Percentiles rank a stretch among this genome's conserved stretches.
Evolutionary conservation across 2,113 vertebrate genomes (phyloP).

Genomic region (Coturnix japonica): DNA sequence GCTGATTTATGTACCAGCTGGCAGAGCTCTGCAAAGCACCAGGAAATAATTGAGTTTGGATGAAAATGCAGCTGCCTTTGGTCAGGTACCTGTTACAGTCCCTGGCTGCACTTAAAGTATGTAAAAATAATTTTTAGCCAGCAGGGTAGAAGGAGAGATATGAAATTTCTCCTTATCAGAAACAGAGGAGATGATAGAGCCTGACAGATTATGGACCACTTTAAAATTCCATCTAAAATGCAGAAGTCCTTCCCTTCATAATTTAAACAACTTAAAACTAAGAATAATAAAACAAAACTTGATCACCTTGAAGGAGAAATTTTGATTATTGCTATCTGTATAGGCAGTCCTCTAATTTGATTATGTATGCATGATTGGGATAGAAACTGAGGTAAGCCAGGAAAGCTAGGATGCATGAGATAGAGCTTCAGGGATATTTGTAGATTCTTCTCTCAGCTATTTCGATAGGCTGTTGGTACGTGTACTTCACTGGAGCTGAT

Average conservation of each 20-base stretch:
- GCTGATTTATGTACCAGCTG: neutral
- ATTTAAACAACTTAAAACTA: neutral
- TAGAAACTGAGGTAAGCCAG: neutral
- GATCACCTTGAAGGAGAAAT: neutral
- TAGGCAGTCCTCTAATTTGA: neutral
- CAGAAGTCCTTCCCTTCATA: neutral
- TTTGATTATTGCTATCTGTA: neutral
- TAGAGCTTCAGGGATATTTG: neutral
- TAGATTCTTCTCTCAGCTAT: neutral
- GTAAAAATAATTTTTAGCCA: neutral
- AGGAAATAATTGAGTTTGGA: slow-evolving; percentile 19
- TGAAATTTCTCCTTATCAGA: neutral
- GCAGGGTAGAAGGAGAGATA: neutral
- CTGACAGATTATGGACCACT: neutral
- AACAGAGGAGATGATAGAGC: neutral
- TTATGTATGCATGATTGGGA: neutral
- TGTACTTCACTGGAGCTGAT: neutral
- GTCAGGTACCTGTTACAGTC: neutral
- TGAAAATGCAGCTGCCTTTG: neutral
- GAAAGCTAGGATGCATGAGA: neutral
- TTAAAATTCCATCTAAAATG: neutral
- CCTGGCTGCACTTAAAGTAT: neutral
- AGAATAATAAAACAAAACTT: neutral
- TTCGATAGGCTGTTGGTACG: neutral
- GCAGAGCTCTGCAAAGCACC: neutral